Evolutionary conservation across 2,888 invertebrate genomes (phyloP).

Genomic region (Opisthograptis luteolata): DNA sequence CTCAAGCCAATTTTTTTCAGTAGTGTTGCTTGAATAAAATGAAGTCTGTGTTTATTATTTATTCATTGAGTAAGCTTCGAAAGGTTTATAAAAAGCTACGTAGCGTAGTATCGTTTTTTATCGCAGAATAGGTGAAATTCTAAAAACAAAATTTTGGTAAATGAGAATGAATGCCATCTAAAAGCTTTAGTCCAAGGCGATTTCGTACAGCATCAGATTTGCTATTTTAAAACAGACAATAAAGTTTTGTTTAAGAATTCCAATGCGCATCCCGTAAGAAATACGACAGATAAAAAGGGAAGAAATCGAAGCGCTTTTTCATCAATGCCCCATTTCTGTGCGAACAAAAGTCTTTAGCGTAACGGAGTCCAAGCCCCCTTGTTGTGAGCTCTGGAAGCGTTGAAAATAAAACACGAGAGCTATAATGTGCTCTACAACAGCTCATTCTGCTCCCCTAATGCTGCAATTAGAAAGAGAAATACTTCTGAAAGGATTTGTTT

Average conservation of each 20-base stretch:
- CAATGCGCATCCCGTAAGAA: slow-evolving; percentile 12
- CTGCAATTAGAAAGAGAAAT: slow-evolving; percentile 73
- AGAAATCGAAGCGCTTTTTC: slow-evolving; percentile 40
- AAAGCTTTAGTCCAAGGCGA: not conserved
- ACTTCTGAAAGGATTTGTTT: slow-evolving; percentile 74
- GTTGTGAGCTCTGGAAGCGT: slow-evolving; percentile 57
- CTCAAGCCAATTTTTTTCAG: too few relatives aligned
- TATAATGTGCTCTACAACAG: slow-evolving; percentile 61
- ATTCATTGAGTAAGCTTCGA: too few relatives aligned
- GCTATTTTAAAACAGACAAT: slow-evolving; percentile 5
- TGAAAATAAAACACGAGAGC: slow-evolving; percentile 69
- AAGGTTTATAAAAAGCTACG: too few relatives aligned
- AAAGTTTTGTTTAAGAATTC: slow-evolving; percentile 17
- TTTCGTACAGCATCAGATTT: slow-evolving; percentile 25
- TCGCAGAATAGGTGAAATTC: too few relatives aligned
- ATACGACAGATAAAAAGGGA: slow-evolving; percentile 30
- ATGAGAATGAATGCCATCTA: too few relatives aligned
- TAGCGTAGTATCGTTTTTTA: too few relatives aligned
- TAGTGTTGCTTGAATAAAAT: too few relatives aligned
- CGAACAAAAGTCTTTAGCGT: slow-evolving; percentile 52
- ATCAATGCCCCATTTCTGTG: slow-evolving; percentile 39
- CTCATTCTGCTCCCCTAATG: slow-evolving; percentile 69
- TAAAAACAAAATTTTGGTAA: too few relatives aligned
- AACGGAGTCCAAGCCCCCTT: slow-evolving; percentile 46
- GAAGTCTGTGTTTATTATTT: too few relatives aligned